Evolutionary conservation across 37 sponge, comb jelly and placozoan species (phyloP).

Genomic region (Mnemiopsis leidyi): DNA sequence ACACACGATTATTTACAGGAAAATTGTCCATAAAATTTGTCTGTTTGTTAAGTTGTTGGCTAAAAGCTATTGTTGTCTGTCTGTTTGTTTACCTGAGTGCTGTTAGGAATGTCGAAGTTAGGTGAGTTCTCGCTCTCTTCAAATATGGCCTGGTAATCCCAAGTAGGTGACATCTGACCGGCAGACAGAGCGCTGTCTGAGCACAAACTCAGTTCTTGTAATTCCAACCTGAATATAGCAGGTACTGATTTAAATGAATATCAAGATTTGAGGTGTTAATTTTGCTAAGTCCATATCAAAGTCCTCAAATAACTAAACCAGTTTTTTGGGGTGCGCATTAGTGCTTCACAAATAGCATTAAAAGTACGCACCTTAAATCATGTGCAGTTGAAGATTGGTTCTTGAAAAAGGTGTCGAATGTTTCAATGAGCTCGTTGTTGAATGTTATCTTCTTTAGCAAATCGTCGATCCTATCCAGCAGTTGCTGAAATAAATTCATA

Average conservation of each 20-base stretch:
- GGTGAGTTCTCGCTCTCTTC: neutral
- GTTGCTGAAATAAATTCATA: neutral
- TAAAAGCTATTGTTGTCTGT: no score
- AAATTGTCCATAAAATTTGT: no score
- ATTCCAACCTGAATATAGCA: neutral
- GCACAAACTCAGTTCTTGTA: neutral
- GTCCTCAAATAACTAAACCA: neutral
- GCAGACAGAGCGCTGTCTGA: neutral
- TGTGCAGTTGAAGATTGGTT: neutral
- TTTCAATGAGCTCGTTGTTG: conserved; percentile 19
- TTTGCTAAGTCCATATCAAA: neutral
- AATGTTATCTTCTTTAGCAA: neutral
- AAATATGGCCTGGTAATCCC: conserved; percentile 14
- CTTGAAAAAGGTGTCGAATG: neutral
- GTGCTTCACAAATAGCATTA: neutral
- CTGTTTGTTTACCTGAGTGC: neutral
- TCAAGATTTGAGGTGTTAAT: no score
- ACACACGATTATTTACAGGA: no score
- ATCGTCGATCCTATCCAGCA: neutral
- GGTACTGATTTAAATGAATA: no score
- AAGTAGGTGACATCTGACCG: neutral
- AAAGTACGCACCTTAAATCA: conserved; percentile 21
- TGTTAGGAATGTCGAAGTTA: neutral
- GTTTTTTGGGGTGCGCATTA: neutral
- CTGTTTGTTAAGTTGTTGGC: no score